These are phyloP conservation scores for Eupsittula cactorum DNA, from an alignment of 2,113 vertebrate genomes.

Conservation along the genomic window DNA sequence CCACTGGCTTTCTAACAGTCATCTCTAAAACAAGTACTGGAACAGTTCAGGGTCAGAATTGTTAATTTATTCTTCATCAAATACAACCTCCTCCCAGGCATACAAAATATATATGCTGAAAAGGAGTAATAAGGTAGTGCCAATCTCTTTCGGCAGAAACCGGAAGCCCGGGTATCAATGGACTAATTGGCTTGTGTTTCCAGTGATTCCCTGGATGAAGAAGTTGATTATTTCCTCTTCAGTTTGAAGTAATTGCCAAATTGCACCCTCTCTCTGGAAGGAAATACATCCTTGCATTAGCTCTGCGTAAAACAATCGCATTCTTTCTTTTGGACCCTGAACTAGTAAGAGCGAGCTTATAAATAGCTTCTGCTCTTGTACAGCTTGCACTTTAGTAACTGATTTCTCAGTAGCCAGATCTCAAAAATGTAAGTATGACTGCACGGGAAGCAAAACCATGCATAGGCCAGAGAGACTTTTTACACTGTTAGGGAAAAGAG, in stretches of 20 bases:
- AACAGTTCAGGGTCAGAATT: slow-evolving; percentile 36
- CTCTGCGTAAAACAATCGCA: slow-evolving; percentile 43
- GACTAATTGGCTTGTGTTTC: background rate
- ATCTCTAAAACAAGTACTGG: slow-evolving; percentile 62
- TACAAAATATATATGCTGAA: background rate
- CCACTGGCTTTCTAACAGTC: slow-evolving; percentile 7
- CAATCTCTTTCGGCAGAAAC: background rate
- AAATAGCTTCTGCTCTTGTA: background rate
- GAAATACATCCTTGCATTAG: background rate
- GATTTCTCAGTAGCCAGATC: slow-evolving; percentile 73
- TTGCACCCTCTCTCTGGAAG: background rate
- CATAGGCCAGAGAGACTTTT: slow-evolving; percentile 18
- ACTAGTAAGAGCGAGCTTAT: background rate
- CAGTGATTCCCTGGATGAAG: background rate
- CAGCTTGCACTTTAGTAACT: slow-evolving; percentile 60
- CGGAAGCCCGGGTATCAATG: background rate
- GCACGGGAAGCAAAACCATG: slow-evolving; percentile 61
- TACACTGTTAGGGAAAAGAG: background rate
- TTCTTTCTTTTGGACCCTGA: slow-evolving; percentile 29
- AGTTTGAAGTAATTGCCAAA: background rate
- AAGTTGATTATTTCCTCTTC: background rate
- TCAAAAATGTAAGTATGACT: slow-evolving; percentile 57
- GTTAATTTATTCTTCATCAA: slow-evolving; percentile 15
- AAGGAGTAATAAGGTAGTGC: background rate
- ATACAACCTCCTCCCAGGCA: background rate